Percentiles rank a stretch among this genome's conserved stretches.
Evolutionary conservation across 2,113 vertebrate genomes (phyloP).

Genomic region (Caracal caracal): DNA sequence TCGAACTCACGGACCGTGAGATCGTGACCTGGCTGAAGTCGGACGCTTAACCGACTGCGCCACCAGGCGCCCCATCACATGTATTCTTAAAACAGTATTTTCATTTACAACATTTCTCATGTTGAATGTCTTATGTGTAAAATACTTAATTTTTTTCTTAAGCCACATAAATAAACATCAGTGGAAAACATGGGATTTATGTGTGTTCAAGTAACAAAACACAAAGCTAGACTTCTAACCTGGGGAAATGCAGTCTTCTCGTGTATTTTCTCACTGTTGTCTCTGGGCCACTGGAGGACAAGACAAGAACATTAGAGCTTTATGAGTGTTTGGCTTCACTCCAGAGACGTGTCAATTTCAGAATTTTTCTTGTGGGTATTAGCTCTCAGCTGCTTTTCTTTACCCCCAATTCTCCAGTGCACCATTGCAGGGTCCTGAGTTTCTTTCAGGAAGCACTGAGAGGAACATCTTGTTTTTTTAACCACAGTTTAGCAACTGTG

Average conservation of each 20-base stretch:
- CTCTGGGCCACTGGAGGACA: neutral
- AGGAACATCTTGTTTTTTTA: slow-evolving; percentile 58
- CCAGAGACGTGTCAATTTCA: slow-evolving; percentile 33
- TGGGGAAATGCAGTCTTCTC: neutral
- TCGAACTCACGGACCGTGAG: too few relatives aligned
- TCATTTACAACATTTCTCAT: neutral
- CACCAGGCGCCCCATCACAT: too few relatives aligned
- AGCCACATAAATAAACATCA: slow-evolving; percentile 51
- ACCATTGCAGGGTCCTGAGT: neutral
- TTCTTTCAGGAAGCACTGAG: slow-evolving; percentile 46
- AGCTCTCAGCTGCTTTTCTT: slow-evolving; percentile 40
- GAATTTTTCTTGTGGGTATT: slow-evolving; percentile 37
- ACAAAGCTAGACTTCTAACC: neutral
- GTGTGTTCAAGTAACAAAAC: slow-evolving; percentile 7
- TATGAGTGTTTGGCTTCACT: neutral
- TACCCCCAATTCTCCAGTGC: neutral
- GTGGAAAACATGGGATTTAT: slow-evolving; percentile 28
- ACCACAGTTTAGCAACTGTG: slow-evolving; percentile 57
- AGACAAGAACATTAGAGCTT: neutral
- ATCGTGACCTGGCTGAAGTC: too few relatives aligned
- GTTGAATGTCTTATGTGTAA: slow-evolving; percentile 33
- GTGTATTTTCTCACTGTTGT: slow-evolving; percentile 7
- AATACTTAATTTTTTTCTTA: slow-evolving; percentile 45
- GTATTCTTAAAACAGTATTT: neutral
- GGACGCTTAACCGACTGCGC: too few relatives aligned